Conservation (phyloP, 2,888 invertebrate species). For the Trichacis sp. region DNA sequence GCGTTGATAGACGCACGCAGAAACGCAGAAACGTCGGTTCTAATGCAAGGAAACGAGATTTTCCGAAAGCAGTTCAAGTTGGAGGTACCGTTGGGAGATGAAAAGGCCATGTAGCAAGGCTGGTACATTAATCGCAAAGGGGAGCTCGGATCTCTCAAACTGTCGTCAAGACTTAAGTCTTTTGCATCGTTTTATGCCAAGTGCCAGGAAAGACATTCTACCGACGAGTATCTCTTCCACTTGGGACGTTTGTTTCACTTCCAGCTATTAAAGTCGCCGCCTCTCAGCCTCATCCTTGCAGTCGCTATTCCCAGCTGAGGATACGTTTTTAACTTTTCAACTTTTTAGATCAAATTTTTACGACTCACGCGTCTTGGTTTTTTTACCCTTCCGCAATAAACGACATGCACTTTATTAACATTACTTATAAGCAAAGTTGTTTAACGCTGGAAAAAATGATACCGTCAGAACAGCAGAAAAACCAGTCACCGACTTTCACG, state of each 20-base stretch:
- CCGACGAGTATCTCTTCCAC: slow-evolving; percentile 33
- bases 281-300: slow-evolving; percentile 5
- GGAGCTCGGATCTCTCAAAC: slow-evolving; percentile 58
- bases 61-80: not conserved
- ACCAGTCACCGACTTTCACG: no score
- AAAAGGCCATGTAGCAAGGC: slow-evolving; percentile 31
- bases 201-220: slow-evolving; percentile 29
- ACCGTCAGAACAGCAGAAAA: no score
- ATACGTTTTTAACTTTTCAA: no score
- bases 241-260: slow-evolving; percentile 27
- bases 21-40: slow-evolving; percentile 38
- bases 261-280: slow-evolving; percentile 18
- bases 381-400: no score
- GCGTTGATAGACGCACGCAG: slow-evolving; percentile 38
- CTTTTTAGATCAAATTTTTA: no score
- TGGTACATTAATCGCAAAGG: slow-evolving; percentile 56
- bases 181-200: slow-evolving; percentile 29
- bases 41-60: slow-evolving; percentile 31
- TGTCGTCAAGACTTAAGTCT: slow-evolving; percentile 58
- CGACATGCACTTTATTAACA: no score
- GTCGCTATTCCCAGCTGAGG: not conserved
- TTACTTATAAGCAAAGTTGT: no score
- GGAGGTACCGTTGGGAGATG: slow-evolving; percentile 9
- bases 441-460: no score
- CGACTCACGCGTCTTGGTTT: no score